phyloP scores from a whole-genome alignment of 2,113 vertebrate species.

The Ceratotherium simum region DNA sequence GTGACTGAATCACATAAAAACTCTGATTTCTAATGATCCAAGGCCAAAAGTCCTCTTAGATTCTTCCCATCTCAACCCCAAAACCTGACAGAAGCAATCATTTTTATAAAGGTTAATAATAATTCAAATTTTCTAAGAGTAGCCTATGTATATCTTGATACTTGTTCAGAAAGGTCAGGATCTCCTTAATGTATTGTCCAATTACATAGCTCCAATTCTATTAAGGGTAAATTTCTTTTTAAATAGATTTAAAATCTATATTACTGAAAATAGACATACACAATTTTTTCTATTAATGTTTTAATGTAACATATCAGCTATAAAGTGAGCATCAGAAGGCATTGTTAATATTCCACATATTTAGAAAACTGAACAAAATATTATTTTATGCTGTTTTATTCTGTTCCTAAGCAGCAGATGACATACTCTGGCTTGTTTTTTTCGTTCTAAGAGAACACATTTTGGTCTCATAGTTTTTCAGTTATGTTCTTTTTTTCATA shows the following conservation, averaged over 20 bases:
- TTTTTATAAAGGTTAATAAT: neutral
- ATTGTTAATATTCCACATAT: neutral
- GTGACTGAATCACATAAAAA: neutral
- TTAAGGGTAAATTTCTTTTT: neutral
- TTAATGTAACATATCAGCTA: neutral
- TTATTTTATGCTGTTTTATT: neutral
- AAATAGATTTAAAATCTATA: neutral
- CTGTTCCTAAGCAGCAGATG: neutral
- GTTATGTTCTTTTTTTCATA: slow-evolving; percentile 59
- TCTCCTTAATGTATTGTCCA: neutral
- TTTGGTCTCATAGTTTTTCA: slow-evolving; percentile 61
- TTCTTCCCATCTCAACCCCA: neutral
- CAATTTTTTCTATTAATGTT: neutral
- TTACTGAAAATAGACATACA: neutral
- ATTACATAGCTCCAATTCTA: neutral
- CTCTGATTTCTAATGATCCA: slow-evolving; percentile 11
- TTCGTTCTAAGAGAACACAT: slow-evolving; percentile 35
- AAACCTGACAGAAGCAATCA: neutral
- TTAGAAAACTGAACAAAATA: slow-evolving; percentile 19
- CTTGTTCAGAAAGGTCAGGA: slow-evolving; percentile 27
- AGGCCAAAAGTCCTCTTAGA: neutral
- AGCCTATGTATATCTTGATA: neutral
- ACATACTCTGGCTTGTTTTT: neutral
- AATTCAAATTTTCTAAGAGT: slow-evolving; percentile 19
- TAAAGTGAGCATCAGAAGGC: neutral